Evolutionary conservation across 2,888 invertebrate genomes (phyloP).

Genomic region (Ecliptopera silaceata): DNA sequence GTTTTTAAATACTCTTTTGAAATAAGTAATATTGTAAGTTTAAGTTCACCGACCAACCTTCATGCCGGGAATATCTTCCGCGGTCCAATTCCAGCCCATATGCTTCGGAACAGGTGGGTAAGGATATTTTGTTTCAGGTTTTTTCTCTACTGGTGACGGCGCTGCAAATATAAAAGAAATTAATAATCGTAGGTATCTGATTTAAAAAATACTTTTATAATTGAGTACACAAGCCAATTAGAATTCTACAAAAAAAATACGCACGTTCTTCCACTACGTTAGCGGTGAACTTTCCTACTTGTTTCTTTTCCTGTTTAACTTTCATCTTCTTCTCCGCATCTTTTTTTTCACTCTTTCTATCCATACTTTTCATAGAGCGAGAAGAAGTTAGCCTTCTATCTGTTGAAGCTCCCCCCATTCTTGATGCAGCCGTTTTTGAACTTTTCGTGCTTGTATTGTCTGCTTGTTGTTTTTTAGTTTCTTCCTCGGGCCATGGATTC

Average conservation of each 20-base stretch:
- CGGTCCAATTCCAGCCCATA: slow-evolving; percentile 79
- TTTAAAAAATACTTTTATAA: background rate
- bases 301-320: slow-evolving; percentile 44
- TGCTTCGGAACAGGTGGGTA: slow-evolving; percentile 67
- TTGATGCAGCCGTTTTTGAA: slow-evolving; percentile 38
- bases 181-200: background rate
- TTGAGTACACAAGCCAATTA: background rate
- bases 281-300: slow-evolving; percentile 59
- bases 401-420: slow-evolving; percentile 20
- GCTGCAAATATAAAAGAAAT: slow-evolving; percentile 40
- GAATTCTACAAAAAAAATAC: slow-evolving; percentile 34
- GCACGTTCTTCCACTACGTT: slow-evolving; percentile 49
- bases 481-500: slow-evolving; percentile 65
- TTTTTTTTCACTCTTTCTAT: slow-evolving; percentile 46
- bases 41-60: slow-evolving; percentile 45
- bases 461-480: slow-evolving; percentile 38
- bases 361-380: slow-evolving; percentile 45
- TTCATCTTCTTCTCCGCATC: slow-evolving; percentile 26
- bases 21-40: too few species aligned
- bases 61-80: slow-evolving; percentile 72
- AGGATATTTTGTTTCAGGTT: slow-evolving; percentile 52
- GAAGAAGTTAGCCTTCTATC: slow-evolving; percentile 34
- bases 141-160: slow-evolving; percentile 44
- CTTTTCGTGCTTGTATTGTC: slow-evolving; percentile 52
- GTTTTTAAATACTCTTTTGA: too few species aligned